A percentile compares a stretch with the other conserved stretches of the same genome.
phyloP scores from a whole-genome alignment of 2,888 invertebrate genomes.

The Lucinisca nassula region DNA sequence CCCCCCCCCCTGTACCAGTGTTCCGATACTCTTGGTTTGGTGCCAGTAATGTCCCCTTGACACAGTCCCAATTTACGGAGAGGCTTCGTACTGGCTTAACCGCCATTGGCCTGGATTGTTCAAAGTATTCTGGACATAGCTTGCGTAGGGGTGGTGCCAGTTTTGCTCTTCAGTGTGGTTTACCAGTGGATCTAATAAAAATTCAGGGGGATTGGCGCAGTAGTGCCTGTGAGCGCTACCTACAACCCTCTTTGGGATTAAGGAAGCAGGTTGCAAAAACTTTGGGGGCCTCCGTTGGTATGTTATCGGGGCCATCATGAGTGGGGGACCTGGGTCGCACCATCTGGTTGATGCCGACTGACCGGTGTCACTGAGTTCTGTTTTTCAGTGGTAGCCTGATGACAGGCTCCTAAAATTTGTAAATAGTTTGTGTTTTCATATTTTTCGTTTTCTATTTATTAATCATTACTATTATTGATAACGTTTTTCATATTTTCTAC shows the following conservation, averaged over 20 bases:
- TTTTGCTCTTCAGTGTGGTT: constrained; percentile 45
- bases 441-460: no score
- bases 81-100: background rate
- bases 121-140: constrained; percentile 27
- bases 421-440: no score
- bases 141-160: constrained; percentile 37
- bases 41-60: background rate
- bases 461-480: no score
- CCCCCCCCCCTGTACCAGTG: background rate
- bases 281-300: background rate
- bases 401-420: no score
- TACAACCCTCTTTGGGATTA: constrained; percentile 21
- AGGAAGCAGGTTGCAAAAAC: constrained; percentile 10
- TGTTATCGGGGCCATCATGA: no score
- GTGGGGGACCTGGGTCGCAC: no score
- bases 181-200: constrained; percentile 35
- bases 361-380: no score
- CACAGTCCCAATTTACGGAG: background rate
- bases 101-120: background rate
- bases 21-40: background rate
- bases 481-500: no score
- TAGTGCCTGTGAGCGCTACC: constrained; percentile 23
- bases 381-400: no score
- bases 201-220: constrained; percentile 39
- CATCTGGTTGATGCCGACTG: no score